These are phyloP conservation scores for Paraplagusia blochii DNA, from an alignment of 2,113 vertebrate genomes.

Conservation along the genomic window DNA sequence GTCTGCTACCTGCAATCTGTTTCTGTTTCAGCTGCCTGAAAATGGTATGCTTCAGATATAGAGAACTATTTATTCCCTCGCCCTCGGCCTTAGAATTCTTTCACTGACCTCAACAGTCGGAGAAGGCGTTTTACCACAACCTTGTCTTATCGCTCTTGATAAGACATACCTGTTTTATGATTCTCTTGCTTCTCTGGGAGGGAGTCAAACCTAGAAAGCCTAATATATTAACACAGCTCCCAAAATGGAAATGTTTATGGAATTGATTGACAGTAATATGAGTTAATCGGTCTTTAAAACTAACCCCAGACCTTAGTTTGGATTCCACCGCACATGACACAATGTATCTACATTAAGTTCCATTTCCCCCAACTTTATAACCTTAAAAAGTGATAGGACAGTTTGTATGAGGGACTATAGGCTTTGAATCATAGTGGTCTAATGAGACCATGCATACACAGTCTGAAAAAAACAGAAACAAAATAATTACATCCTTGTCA, in stretches of 20 bases:
- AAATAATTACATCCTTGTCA: too few species aligned
- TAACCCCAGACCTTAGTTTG: too few species aligned
- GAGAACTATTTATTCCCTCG: background rate
- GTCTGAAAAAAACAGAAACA: too few species aligned
- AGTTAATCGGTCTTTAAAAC: slow-evolving; percentile 23
- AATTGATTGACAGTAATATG: slow-evolving; percentile 15
- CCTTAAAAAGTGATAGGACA: too few species aligned
- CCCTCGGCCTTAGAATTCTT: background rate
- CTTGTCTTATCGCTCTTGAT: slow-evolving; percentile 8
- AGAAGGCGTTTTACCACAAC: background rate
- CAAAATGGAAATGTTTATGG: slow-evolving; percentile 10
- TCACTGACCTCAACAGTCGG: slow-evolving; percentile 19
- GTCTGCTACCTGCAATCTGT: slow-evolving; percentile 8
- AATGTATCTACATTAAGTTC: too few species aligned
- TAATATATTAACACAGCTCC: slow-evolving; percentile 7
- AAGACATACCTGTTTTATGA: slow-evolving; percentile 17
- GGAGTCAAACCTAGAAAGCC: slow-evolving; percentile 28
- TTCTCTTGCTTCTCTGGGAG: background rate
- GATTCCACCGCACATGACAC: too few species aligned
- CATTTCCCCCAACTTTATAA: too few species aligned
- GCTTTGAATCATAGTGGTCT: too few species aligned
- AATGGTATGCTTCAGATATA: slow-evolving; percentile 16
- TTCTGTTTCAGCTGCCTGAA: slow-evolving; percentile 4
- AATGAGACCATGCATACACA: too few species aligned
- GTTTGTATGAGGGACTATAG: too few species aligned